Evolutionary conservation across 2,797 vertebrate species (phyloP), one percentile per base, ranked within the genome.

Genomic region (Channallabes apus): DNA sequence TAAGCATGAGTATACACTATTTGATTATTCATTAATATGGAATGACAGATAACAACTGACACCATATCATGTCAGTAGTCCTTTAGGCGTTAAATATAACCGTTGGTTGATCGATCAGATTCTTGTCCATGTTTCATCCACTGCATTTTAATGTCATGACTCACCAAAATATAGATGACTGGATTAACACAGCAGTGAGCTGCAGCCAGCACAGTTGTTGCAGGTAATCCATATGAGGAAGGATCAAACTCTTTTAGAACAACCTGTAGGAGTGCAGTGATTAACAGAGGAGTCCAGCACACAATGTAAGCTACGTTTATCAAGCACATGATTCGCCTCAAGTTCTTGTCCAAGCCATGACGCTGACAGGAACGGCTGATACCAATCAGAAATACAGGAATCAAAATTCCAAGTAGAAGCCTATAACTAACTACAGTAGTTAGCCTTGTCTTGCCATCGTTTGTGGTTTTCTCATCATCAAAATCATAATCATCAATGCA

Each of bases 171-270:
- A 0, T 95, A 96, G 59, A 96, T 92, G 3, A 96, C 90, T 0
- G 96, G 96, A 85, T 95, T 95, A 92, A 95, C 91, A 86, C 95
- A 95, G 90, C 95, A 96, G 90, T 96, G 96, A 88, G 93, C 90
- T 0, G 92, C 91, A 0, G 96, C 95, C 0, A 97, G 77, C 0
- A 92, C 92, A 0, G 93, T 95, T 82, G 62, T 93, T 92, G 6
- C 93, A 73, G 15, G 95, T 92, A 86, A 62, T 51, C 9, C 17
- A 58, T 89, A 84, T 6, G 7, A 29, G 3, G 22, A 18, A 12
- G 0, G 1, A 24, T 14, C 3, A 18, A 56, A 27, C 1, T 62
- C 2, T 3, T 9, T 32, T 58, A 0, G 5, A 54, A 73, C 2
- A 1, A 17, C 27, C 51, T 77, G 75, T 35, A 77, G 18, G 18